Percentiles rank a stretch among this genome's conserved stretches.
Conservation (phyloP, 2,888 invertebrate species). For the Dorcus parallelipipedus region DNA sequence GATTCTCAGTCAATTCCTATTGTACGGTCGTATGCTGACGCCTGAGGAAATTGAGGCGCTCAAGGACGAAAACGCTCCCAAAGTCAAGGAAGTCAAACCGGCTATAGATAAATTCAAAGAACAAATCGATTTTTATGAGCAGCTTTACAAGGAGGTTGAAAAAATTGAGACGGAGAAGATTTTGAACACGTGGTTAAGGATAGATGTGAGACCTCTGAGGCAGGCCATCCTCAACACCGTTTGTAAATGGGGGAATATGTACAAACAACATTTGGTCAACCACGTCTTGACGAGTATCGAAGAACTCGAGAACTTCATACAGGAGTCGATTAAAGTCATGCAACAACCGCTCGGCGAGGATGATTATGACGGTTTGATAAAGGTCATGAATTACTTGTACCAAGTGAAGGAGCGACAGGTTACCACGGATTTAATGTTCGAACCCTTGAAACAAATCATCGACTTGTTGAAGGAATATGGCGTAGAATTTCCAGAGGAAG, state of each 20-base stretch:
- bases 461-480: constrained; percentile 79
- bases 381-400: constrained; percentile 78
- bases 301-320: constrained; percentile 75
- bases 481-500: constrained; percentile 81
- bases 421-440: constrained; percentile 85
- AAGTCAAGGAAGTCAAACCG: constrained; percentile 56
- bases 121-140: constrained; percentile 79
- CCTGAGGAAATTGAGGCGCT: constrained; percentile 66
- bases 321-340: constrained; percentile 69
- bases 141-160: constrained; percentile 72
- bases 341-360: constrained; percentile 72
- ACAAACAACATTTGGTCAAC: constrained; percentile 80
- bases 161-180: constrained; percentile 63
- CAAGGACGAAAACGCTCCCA: constrained; percentile 32
- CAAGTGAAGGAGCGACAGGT: constrained; percentile 74
- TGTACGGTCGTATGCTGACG: constrained; percentile 70
- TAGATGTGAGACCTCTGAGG: constrained; percentile 77
- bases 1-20: constrained; percentile 72
- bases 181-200: constrained; percentile 74
- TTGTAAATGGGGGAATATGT: constrained; percentile 85
- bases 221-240: constrained; percentile 78
- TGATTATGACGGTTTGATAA: constrained; percentile 80
- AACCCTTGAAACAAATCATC: constrained; percentile 81
- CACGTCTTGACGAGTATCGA: constrained; percentile 74
- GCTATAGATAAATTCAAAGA: constrained; percentile 72